Evolutionary conservation across 2,797 vertebrate species (phyloP).

Genomic region (Acropternis orthonyx): DNA sequence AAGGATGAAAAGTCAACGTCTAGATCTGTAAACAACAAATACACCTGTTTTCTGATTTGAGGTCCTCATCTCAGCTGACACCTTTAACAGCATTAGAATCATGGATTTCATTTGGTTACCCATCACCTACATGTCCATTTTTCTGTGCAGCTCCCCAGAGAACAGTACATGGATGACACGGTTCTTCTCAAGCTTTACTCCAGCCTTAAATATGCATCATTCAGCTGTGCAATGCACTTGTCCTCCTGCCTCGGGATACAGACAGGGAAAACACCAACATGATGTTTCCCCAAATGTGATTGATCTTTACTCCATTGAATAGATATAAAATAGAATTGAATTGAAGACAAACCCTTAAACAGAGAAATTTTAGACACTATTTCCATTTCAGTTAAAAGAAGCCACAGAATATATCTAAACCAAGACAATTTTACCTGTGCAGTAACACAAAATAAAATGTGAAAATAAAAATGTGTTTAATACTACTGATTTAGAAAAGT

Average conservation of each 20-base stretch:
- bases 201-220: not conserved
- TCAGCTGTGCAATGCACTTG: not conserved
- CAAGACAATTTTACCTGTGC: not conserved
- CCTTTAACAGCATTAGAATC: not conserved
- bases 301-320: not conserved
- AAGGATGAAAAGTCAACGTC: not conserved
- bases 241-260: not conserved
- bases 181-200: not conserved
- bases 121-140: rapidly evolving
- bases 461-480: not conserved
- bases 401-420: not conserved
- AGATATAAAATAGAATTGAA: not conserved
- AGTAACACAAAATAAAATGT: not conserved
- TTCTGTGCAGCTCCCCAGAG: not conserved
- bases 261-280: not conserved
- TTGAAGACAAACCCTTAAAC: not conserved
- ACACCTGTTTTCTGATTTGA: not conserved
- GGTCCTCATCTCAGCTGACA: not conserved
- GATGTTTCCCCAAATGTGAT: not conserved
- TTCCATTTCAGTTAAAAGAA: not conserved
- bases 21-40: not conserved
- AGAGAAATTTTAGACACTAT: not conserved
- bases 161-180: rapidly evolving
- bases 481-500: not conserved
- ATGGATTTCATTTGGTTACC: not conserved